Evolutionary conservation across 2,888 invertebrate genomes (phyloP).

Genomic region (Noctua pronuba): DNA sequence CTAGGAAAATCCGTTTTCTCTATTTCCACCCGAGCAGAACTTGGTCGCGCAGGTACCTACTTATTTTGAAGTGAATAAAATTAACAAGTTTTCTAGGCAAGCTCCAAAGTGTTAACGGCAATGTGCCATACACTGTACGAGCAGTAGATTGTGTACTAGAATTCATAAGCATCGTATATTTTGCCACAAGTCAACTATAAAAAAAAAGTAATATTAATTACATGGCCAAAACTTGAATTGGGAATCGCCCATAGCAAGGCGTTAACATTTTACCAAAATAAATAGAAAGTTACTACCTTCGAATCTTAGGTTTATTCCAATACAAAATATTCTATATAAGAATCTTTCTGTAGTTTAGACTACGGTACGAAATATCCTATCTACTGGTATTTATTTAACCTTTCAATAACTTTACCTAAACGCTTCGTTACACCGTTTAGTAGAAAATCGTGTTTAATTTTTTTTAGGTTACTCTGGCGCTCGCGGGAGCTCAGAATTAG

Average conservation of each 20-base stretch:
- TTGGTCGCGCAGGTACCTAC: no score
- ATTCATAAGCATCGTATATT: no score
- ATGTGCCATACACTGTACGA: no score
- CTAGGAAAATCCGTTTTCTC: no score
- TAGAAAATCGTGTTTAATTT: slow-evolving; percentile 24
- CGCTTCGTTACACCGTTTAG: slow-evolving; percentile 10
- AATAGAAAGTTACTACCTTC: neutral
- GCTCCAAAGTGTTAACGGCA: neutral
- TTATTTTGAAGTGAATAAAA: neutral
- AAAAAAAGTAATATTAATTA: neutral
- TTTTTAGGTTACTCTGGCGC: neutral
- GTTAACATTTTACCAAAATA: neutral
- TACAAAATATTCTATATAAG: slow-evolving; percentile 6
- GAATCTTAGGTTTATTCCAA: neutral
- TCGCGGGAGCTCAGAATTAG: neutral
- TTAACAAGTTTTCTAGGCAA: neutral
- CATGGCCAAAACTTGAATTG: neutral
- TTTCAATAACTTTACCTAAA: neutral
- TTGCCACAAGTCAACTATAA: no score
- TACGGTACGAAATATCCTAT: neutral
- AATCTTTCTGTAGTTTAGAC: neutral
- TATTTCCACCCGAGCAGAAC: no score
- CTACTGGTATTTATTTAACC: slow-evolving; percentile 28
- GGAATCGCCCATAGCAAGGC: neutral
- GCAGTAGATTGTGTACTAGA: no score